Conservation (phyloP, 2,888 invertebrate species). For the Escarpia spicata region DNA sequence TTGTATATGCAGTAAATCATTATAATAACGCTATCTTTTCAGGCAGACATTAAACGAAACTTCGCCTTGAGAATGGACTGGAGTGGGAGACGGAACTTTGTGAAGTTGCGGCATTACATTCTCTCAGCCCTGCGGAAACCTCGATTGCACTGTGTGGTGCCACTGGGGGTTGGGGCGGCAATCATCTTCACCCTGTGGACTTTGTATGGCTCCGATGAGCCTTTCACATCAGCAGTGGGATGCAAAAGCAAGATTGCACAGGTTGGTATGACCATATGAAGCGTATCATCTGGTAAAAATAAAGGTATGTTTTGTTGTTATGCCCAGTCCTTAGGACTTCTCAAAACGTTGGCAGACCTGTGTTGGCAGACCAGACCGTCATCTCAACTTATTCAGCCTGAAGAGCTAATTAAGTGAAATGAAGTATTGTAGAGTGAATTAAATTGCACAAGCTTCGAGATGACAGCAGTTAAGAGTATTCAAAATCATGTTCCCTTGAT, state of each 20-base stretch:
- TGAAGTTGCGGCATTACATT: not conserved
- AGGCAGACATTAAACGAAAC: not conserved
- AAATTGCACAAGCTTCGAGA: no score
- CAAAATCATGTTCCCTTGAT: no score
- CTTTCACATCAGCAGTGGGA: slow-evolving; percentile 24
- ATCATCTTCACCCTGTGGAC: slow-evolving; percentile 6
- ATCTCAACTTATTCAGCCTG: no score
- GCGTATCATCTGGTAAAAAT: not conserved
- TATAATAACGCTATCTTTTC: not conserved
- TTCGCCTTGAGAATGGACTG: not conserved
- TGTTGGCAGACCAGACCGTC: no score
- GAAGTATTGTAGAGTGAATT: no score
- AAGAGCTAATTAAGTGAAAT: no score
- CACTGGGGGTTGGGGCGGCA: not conserved
- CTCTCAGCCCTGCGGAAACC: not conserved
- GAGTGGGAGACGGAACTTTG: not conserved
- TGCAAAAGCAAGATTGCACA: slow-evolving; percentile 37
- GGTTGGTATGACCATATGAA: slow-evolving; percentile 23
- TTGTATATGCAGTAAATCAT: not conserved
- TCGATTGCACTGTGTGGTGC: not conserved
- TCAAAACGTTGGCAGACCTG: no score
- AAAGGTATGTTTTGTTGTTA: no score
- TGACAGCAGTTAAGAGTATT: no score
- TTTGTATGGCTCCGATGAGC: not conserved
- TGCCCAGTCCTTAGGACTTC: no score